Percentiles rank a stretch among this genome's conserved stretches.
These are phyloP conservation scores for Phanerotoma sp. DNA, from an alignment of 2,888 invertebrate genomes.

Conservation along the genomic window DNA sequence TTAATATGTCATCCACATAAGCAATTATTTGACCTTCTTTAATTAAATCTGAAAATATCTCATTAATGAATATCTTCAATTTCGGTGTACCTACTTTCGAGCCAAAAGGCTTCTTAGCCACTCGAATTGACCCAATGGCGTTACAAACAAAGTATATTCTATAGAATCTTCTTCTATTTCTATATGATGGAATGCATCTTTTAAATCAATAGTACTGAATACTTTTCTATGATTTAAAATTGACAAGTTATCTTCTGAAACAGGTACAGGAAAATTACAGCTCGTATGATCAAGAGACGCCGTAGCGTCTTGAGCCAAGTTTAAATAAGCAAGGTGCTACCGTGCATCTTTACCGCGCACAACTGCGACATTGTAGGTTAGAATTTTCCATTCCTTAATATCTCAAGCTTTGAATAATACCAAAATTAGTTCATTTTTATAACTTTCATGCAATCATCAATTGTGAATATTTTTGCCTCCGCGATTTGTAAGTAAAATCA, in stretches of 20 bases:
- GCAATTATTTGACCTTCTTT: conserved; percentile 5
- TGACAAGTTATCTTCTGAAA: conserved; percentile 42
- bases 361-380: too few species aligned
- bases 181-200: conserved; percentile 38
- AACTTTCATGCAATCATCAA: too few species aligned
- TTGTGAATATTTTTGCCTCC: too few species aligned
- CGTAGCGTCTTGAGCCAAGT: too few species aligned
- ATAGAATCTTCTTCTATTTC: conserved; percentile 28
- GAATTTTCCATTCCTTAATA: too few species aligned
- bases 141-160: conserved; percentile 37
- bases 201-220: conserved; percentile 32
- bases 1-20: conserved; percentile 32
- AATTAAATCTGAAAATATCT: conserved; percentile 25
- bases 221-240: background rate
- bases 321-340: too few species aligned
- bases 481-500: too few species aligned
- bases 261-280: conserved; percentile 31
- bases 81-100: conserved; percentile 15
- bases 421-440: too few species aligned
- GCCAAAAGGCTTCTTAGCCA: conserved; percentile 29
- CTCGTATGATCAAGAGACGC: too few species aligned
- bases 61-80: conserved; percentile 33
- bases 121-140: conserved; percentile 30
- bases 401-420: too few species aligned
- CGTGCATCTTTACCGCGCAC: too few species aligned